A percentile compares a stretch with the other conserved stretches of the same genome.
These are phyloP conservation scores for Pangasius mekongensis DNA, from an alignment of 2,797 vertebrate species.

Conservation along the genomic window DNA sequence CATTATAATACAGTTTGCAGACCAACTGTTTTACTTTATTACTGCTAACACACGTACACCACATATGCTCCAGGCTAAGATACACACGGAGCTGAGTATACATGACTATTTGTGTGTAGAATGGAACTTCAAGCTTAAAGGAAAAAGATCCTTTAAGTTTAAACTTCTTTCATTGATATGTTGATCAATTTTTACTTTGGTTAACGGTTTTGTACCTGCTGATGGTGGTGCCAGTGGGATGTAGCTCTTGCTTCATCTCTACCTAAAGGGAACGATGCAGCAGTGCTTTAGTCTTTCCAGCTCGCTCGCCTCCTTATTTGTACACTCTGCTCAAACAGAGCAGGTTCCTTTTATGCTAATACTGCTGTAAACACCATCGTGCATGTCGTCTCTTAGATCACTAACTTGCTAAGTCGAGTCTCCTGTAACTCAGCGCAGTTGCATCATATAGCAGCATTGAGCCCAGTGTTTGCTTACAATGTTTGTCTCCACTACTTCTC, in stretches of 20 bases:
- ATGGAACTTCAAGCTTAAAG: neutral
- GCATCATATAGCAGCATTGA: neutral
- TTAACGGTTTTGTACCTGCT: neutral
- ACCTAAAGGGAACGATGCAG: neutral
- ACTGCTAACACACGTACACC: neutral
- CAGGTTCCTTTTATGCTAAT: neutral
- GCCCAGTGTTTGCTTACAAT: neutral
- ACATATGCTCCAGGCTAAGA: neutral
- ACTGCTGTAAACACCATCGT: neutral
- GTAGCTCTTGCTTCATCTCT: neutral
- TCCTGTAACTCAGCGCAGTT: neutral
- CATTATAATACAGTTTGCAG: neutral
- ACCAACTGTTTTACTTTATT: slow-evolving; percentile 10
- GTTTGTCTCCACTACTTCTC: neutral
- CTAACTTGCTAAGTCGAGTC: neutral
- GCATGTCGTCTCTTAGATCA: neutral
- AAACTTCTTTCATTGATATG: neutral
- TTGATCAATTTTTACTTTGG: neutral
- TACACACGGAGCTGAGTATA: neutral
- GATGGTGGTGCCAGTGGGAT: neutral
- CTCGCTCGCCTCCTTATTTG: neutral
- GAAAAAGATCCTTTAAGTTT: neutral
- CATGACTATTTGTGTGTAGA: neutral
- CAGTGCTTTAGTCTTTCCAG: neutral
- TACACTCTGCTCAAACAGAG: neutral